Evolutionary conservation across 2,113 vertebrate genomes (phyloP).

Genomic region (Nothobranchius furzeri): DNA sequence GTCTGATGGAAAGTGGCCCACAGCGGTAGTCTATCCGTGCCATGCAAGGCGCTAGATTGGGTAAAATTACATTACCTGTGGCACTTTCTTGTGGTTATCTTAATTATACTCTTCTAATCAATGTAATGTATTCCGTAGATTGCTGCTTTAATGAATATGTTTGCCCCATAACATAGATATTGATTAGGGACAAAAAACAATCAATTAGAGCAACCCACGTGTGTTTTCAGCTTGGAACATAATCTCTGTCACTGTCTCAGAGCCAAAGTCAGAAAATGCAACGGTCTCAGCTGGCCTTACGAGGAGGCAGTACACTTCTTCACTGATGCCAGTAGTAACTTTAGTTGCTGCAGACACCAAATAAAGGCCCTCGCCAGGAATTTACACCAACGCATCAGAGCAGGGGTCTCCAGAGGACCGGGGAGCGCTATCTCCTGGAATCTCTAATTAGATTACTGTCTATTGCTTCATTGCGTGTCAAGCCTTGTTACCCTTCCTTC

Average conservation of each 20-base stretch:
- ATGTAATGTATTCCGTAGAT: conserved; percentile 83
- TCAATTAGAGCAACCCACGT: conserved; percentile 70
- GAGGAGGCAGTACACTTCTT: conserved; percentile 35
- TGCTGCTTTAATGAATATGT: conserved; percentile 80
- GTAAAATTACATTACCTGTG: conserved; percentile 37
- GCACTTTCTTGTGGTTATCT: conserved; percentile 70
- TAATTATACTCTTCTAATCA: conserved; percentile 78
- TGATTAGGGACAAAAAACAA: conserved; percentile 69
- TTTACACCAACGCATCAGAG: conserved; percentile 75
- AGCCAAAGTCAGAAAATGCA: conserved; percentile 33
- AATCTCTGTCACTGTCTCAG: conserved; percentile 48
- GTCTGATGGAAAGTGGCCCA: neutral
- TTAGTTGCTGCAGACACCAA: conserved; percentile 70
- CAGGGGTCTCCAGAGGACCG: conserved; percentile 69
- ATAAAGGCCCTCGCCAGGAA: conserved; percentile 74
- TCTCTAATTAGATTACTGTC: conserved; percentile 84
- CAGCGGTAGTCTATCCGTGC: conserved; percentile 16
- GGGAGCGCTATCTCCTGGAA: conserved; percentile 75
- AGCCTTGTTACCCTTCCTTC: conserved; percentile 77
- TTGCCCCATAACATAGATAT: conserved; percentile 76
- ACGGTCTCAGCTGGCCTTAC: conserved; percentile 53
- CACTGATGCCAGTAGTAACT: conserved; percentile 37
- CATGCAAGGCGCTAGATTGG: conserved; percentile 40
- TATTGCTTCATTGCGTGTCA: conserved; percentile 79
- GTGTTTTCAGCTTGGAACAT: conserved; percentile 52